Conservation (phyloP, 1,140 invertebrate species). For the Chlorops oryzae region DNA sequence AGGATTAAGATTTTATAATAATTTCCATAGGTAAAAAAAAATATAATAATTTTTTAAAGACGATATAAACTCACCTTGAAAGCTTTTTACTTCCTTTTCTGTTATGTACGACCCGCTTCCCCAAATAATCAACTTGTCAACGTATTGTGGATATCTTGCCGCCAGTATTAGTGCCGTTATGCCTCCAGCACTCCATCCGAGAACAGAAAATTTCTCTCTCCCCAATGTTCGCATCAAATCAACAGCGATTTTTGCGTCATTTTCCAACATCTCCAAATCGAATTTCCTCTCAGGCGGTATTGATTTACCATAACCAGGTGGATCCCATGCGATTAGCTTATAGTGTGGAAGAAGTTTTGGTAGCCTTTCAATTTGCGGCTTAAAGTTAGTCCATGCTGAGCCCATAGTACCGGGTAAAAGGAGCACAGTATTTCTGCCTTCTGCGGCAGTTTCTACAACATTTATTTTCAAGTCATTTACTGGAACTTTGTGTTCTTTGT, state of each 20-base stretch:
- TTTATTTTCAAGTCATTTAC: constrained; percentile 59
- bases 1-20: not conserved
- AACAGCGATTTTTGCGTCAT: constrained; percentile 66
- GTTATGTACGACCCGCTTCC: constrained; percentile 71
- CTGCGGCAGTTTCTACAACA: constrained; percentile 66
- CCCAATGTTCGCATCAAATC: constrained; percentile 66
- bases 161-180: constrained; percentile 71
- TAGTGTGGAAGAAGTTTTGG: constrained; percentile 58
- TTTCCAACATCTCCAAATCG: constrained; percentile 61
- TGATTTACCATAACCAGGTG: constrained; percentile 80
- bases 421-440: constrained; percentile 61
- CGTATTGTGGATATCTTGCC: constrained; percentile 57
- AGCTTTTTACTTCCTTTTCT: constrained; percentile 60
- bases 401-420: constrained; percentile 72
- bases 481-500: constrained; percentile 53
- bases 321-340: constrained; percentile 79
- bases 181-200: constrained; percentile 88
- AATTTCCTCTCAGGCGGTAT: constrained; percentile 70
- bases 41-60: not conserved
- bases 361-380: constrained; percentile 67
- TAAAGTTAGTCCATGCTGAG: constrained; percentile 73
- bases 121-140: constrained; percentile 72
- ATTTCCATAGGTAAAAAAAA: constrained; percentile 1
- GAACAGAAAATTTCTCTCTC: constrained; percentile 65
- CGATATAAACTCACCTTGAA: constrained; percentile 53